Conservation (phyloP, 2,113 vertebrate genomes). For the Lanius ludovicianus region DNA sequence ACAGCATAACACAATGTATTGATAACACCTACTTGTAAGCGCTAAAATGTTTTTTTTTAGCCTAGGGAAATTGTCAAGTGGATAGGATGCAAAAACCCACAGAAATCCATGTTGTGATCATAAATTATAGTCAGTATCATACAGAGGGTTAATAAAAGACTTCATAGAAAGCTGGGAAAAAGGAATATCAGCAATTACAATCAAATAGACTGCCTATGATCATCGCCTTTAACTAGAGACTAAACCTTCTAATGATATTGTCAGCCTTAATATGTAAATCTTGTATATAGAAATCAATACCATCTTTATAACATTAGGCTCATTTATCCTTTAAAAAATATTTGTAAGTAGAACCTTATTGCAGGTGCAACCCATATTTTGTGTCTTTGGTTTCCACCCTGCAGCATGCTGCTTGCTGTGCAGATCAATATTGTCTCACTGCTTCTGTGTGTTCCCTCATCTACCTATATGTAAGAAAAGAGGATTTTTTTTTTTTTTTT, state of each 20-base stretch:
- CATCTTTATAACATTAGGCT: not conserved
- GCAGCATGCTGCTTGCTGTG: not conserved
- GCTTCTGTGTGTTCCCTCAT: not conserved
- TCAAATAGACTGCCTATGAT: not conserved
- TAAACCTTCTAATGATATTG: not conserved
- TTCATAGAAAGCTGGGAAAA: not conserved
- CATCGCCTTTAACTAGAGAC: not conserved
- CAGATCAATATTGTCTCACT: not conserved
- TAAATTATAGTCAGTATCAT: not conserved
- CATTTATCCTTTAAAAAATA: slow-evolving; percentile 19
- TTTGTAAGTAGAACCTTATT: not conserved
- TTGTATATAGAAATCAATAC: not conserved
- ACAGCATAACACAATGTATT: not conserved
- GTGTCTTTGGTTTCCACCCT: not conserved
- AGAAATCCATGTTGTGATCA: not conserved
- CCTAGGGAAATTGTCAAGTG: not conserved
- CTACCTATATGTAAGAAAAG: not conserved
- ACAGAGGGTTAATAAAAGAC: not conserved
- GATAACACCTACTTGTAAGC: not conserved
- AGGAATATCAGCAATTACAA: not conserved
- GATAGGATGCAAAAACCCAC: fast-evolving
- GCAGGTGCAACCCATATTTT: not conserved
- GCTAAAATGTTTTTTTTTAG: not conserved
- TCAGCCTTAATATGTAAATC: not conserved
- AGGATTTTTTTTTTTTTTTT: not conserved